Evolutionary conservation across 2,888 invertebrate species (phyloP).

Genomic region (Gymnosoma rotundatum): DNA sequence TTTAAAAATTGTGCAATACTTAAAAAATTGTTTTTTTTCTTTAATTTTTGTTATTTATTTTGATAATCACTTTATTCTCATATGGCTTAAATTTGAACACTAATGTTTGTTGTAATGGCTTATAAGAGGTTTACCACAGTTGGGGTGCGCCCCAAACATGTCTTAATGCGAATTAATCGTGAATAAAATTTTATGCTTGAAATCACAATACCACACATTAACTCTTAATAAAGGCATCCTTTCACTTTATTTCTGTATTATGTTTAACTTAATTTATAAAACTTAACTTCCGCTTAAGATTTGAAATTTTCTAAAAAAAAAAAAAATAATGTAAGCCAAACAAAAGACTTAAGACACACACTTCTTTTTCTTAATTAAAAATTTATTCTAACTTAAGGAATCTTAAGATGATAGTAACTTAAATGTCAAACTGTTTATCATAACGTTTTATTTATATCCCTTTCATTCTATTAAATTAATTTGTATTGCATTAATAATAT

Average conservation of each 20-base stretch:
- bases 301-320: neutral
- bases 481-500: neutral
- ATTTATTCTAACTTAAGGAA: neutral
- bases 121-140: constrained; percentile 21
- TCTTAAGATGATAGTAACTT: neutral
- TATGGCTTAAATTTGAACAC: constrained; percentile 19
- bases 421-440: constrained; percentile 7
- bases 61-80: constrained; percentile 39
- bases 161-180: neutral
- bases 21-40: constrained; percentile 12
- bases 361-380: neutral
- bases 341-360: constrained; percentile 24
- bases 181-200: neutral
- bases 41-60: neutral
- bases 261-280: neutral
- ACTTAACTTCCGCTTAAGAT: neutral
- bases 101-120: constrained; percentile 23
- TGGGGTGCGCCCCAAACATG: constrained; percentile 21
- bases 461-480: neutral
- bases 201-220: neutral
- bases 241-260: constrained; percentile 6
- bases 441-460: neutral
- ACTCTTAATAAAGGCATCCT: neutral
- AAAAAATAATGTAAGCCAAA: neutral
- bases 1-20: constrained; percentile 30